Evolutionary conservation across 1,140 invertebrate genomes (phyloP), one percentile per base, ranked within the genome.

Genomic region (Danaus plexippus): DNA sequence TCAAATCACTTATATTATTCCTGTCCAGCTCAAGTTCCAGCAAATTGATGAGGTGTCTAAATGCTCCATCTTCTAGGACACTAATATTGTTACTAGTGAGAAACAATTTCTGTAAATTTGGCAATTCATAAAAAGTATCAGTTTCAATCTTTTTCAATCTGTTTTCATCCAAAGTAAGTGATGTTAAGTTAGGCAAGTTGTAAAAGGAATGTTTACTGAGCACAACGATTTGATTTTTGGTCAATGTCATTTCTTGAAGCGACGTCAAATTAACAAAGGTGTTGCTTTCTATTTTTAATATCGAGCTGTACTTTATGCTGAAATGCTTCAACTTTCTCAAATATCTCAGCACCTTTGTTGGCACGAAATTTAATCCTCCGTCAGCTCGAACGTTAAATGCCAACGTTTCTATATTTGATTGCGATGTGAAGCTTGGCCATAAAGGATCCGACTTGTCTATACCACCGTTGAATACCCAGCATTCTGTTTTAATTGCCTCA

Each of bases 21-120:
- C 89, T 88, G 64, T 90, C 90, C 55, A 95, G 76, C 54, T 93
- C 91, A 46, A 95, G 77, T 52, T 93, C 92, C 45, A 90, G 86
- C 43, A 95, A 82, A 41, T 89, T 87, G 0, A 87, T 85, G 63
- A 95, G 85, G 61, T 93, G 89, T 54, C 88, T 88, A 71, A 95
- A 94, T 1, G 93, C 91, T 13, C 89, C 89, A 58, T 94, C 92
- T 65, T 93, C 92, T 51, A 95, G 85, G 5, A 89, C 83, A 49
- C 89, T 91, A 54, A 95, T 90, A 64, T 93, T 92, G 80, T 95
- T 95, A 43, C 88, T 88, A 61, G 91, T 91, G 55, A 95, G 77
- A 69, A 88, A 90, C n/a, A 95, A 81, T 57, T 90, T 90, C 52
- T 89, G 88, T 64, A 95, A 84, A 8, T 85, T 80, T 0, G 92